phyloP scores from a whole-genome alignment of 1,140 invertebrate genomes.

The Armadillidium nasatum region DNA sequence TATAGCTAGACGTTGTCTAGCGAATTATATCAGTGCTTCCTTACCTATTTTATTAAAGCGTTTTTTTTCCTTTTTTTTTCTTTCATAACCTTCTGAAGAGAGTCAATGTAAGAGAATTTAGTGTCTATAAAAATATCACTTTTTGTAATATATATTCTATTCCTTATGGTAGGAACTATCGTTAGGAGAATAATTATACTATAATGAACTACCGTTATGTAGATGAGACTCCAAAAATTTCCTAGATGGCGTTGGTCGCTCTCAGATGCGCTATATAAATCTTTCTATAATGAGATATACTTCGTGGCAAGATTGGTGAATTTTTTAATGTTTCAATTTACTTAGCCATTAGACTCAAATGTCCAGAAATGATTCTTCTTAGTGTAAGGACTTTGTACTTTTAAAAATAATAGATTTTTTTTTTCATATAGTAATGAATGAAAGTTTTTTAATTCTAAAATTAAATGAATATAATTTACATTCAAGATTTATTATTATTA shows the following conservation, averaged over 20 bases:
- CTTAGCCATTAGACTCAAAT: neutral
- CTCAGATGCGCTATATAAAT: neutral
- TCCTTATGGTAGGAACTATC: neutral
- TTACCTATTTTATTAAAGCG: neutral
- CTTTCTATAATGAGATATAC: constrained; percentile 1
- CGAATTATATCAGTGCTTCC: neutral
- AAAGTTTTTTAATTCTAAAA: neutral
- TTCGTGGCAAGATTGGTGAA: neutral
- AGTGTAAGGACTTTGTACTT: neutral
- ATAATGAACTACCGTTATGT: neutral
- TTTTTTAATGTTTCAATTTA: constrained; percentile 11
- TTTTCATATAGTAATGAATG: neutral
- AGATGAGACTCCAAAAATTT: constrained; percentile 4
- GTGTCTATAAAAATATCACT: constrained; percentile 12
- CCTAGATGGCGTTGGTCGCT: neutral
- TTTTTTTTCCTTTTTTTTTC: neutral
- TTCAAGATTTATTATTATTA: too few relatives aligned
- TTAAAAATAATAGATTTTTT: neutral
- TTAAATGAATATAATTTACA: too few relatives aligned
- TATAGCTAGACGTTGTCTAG: neutral
- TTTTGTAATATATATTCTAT: constrained; percentile 1
- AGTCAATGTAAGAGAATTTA: neutral
- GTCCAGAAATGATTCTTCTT: neutral
- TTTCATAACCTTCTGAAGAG: neutral
- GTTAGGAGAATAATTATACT: neutral